Percentiles rank a stretch among this genome's conserved stretches.
Evolutionary conservation across 2,797 vertebrate genomes (phyloP).

Genomic region (Eospalax fontanierii): DNA sequence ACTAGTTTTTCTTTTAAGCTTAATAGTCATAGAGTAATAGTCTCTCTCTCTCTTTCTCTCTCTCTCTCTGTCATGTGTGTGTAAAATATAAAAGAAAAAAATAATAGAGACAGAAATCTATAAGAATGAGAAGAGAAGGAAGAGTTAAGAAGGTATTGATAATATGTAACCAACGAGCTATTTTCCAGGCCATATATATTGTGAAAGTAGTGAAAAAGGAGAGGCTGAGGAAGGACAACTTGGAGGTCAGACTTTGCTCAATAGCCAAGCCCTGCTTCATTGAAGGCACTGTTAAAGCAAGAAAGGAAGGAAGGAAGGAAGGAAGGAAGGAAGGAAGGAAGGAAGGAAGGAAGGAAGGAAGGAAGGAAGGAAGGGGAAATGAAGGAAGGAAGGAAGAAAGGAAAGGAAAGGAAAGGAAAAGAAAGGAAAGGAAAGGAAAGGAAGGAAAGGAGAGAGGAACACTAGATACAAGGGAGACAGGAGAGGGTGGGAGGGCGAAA

Average conservation of each 20-base stretch:
- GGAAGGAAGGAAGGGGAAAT: neutral
- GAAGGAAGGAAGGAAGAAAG: neutral
- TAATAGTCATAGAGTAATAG: neutral
- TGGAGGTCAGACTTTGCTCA: neutral
- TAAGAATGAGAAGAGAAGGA: neutral
- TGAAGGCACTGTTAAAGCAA: neutral
- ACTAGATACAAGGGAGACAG: no score
- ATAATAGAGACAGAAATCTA: neutral
- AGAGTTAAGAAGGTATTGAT: neutral
- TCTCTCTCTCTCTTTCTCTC: neutral
- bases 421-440: neutral
- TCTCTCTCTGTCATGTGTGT: neutral
- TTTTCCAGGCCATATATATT: constrained; percentile 5
- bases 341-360: neutral
- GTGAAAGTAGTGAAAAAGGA: neutral
- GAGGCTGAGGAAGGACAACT: neutral
- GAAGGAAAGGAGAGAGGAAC: neutral
- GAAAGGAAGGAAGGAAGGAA: neutral
- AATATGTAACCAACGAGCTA: neutral
- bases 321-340: neutral
- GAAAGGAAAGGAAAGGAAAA: neutral
- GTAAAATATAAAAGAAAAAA: neutral
- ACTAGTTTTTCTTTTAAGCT: neutral
- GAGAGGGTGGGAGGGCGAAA: neutral
- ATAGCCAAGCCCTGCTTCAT: neutral